phyloP scores from a whole-genome alignment of 2,797 vertebrate species.

The Phoxinus dragarum region DNA sequence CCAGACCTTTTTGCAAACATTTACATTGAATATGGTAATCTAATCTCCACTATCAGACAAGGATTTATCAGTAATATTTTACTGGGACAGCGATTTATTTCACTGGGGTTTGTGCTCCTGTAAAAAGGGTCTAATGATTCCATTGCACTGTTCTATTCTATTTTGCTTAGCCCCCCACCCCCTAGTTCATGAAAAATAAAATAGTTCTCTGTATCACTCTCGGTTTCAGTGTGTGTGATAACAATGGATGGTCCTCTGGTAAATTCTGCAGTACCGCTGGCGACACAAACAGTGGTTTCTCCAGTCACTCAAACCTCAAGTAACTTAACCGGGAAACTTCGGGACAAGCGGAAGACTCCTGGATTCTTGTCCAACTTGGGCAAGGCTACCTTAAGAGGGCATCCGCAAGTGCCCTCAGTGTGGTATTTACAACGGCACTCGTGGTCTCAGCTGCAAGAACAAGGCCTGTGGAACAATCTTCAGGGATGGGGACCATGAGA shows the following conservation, averaged over 20 bases:
- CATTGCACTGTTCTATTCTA: background rate
- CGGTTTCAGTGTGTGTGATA: background rate
- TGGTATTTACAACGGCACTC: slow-evolving; percentile 92
- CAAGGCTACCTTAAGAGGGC: slow-evolving; percentile 89
- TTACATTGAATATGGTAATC: background rate
- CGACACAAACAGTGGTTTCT: slow-evolving; percentile 48
- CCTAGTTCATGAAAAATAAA: background rate
- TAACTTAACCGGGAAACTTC: slow-evolving; percentile 62
- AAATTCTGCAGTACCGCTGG: slow-evolving; percentile 64
- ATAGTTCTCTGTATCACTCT: background rate
- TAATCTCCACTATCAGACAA: background rate
- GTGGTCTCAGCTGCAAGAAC: slow-evolving; percentile 95
- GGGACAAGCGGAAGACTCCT: slow-evolving; percentile 77
- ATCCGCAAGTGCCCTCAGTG: slow-evolving; percentile 91
- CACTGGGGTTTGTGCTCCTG: background rate
- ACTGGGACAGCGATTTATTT: background rate
- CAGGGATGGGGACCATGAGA: slow-evolving; percentile 70
- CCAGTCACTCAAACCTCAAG: slow-evolving; percentile 24
- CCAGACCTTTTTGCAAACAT: background rate
- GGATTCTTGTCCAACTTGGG: slow-evolving; percentile 90
- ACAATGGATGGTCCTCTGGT: slow-evolving; percentile 57
- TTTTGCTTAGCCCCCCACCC: background rate
- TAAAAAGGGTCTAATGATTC: background rate
- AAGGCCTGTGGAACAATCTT: slow-evolving; percentile 89
- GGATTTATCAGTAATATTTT: background rate